Conservation (phyloP, 2,888 invertebrate species). For the Drosophila kokeensis region DNA sequence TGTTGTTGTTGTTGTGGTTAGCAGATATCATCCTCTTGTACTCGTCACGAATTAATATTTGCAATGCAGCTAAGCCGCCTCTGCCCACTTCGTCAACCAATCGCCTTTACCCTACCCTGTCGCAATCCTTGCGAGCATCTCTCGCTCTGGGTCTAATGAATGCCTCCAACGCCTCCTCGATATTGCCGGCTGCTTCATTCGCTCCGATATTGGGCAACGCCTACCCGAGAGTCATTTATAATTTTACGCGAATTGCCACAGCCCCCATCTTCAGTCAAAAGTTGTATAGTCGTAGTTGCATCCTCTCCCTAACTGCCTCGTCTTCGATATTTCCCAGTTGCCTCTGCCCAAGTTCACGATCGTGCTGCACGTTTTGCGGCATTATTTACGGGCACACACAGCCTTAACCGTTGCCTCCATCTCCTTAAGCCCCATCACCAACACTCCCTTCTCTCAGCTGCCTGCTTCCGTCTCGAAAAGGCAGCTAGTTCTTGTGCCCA, state of each 20-base stretch:
- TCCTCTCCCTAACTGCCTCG: conserved; percentile 25
- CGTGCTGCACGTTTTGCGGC: conserved; percentile 74
- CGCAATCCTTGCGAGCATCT: conserved; percentile 36
- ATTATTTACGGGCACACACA: conserved; percentile 67
- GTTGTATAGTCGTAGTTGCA: conserved; percentile 28
- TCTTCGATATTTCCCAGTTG: conserved; percentile 39
- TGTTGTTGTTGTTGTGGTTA: conserved; percentile 6
- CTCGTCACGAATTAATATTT: conserved; percentile 76
- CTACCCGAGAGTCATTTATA: conserved; percentile 73
- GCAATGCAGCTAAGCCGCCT: conserved; percentile 22
- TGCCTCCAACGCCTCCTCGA: conserved; percentile 62
- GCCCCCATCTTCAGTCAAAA: conserved; percentile 32
- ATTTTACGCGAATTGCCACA: conserved; percentile 64
- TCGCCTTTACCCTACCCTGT: conserved; percentile 2
- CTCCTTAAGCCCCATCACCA: background rate
- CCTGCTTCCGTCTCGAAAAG: conserved; percentile 22
- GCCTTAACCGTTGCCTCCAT: conserved; percentile 12
- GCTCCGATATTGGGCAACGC: conserved; percentile 73
- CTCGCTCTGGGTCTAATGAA: conserved; percentile 62
- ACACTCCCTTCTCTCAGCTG: background rate
- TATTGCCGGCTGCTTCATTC: conserved; percentile 61
- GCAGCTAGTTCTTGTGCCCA: conserved; percentile 29
- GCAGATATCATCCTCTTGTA: conserved; percentile 39
- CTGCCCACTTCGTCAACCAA: background rate
- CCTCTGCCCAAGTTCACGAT: conserved; percentile 64